Evolutionary conservation across 2,888 invertebrate species (phyloP).

Genomic region (Habrosyne pyritoides): DNA sequence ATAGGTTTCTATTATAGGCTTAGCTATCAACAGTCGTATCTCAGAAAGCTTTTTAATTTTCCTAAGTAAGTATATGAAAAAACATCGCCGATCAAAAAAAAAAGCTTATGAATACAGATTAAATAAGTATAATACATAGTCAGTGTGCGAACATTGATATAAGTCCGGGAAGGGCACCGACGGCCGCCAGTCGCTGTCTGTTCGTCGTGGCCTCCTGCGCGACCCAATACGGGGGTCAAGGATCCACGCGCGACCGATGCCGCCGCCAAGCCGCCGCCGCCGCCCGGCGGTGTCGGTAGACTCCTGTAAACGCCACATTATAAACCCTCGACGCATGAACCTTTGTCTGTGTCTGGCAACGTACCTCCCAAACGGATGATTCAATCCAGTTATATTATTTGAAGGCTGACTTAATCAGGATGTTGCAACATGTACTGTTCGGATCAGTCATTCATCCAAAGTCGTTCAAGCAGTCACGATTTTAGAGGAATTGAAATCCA

Average conservation of each 20-base stretch:
- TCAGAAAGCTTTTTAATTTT: not conserved
- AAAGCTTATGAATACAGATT: constrained; percentile 1
- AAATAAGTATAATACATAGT: constrained; percentile 20
- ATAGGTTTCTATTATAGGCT: no score
- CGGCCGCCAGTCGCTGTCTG: constrained; percentile 52
- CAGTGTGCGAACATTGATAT: constrained; percentile 47
- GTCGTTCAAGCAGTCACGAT: no score
- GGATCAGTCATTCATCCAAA: no score
- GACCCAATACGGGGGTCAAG: constrained; percentile 60
- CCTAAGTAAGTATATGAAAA: not conserved
- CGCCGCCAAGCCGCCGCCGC: not conserved
- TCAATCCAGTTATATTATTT: no score
- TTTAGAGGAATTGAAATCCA: no score
- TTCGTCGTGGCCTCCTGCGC: constrained; percentile 35
- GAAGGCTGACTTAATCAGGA: no score
- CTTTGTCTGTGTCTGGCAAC: no score
- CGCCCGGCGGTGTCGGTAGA: not conserved
- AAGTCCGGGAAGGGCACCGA: constrained; percentile 57
- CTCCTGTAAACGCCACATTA: constrained; percentile 1
- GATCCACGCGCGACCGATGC: constrained; percentile 34
- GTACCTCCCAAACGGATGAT: no score
- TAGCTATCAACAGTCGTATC: no score
- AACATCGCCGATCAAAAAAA: not conserved
- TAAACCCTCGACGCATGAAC: no score
- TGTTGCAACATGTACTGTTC: no score